Conservation (phyloP, 1,140 invertebrate genomes). For the Frieseomelitta varia region DNA sequence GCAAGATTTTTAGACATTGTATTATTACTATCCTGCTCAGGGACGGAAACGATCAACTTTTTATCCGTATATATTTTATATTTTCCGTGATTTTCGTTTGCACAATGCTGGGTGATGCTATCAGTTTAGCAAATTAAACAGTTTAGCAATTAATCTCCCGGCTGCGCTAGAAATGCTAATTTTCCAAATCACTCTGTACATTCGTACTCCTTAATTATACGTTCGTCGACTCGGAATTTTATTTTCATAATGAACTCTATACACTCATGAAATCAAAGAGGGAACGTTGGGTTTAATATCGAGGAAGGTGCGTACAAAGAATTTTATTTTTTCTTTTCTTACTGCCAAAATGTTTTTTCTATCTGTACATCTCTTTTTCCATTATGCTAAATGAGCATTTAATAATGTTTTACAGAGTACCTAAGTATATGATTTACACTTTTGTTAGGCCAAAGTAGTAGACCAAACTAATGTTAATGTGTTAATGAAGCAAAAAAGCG, state of each 20-base stretch:
- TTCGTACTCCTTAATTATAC: background rate
- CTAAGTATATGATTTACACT: constrained; percentile 46
- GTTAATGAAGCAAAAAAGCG: constrained; percentile 13
- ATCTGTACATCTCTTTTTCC: constrained; percentile 23
- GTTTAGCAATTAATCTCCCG: background rate
- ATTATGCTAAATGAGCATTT: constrained; percentile 52
- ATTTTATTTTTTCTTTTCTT: constrained; percentile 25
- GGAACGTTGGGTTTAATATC: background rate
- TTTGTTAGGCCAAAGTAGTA: constrained; percentile 63
- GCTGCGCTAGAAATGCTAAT: background rate
- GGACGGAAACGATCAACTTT: constrained; percentile 11
- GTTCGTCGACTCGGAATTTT: background rate
- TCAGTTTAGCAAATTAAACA: background rate
- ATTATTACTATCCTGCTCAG: constrained; percentile 33
- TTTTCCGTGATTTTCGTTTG: constrained; percentile 7
- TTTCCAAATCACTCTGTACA: background rate
- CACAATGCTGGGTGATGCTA: background rate
- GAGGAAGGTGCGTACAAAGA: background rate
- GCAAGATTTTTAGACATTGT: background rate
- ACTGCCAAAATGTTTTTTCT: constrained; percentile 47
- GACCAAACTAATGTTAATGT: constrained; percentile 58
- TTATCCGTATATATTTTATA: constrained; percentile 17
- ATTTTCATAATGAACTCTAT: background rate
- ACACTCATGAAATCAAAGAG: background rate
- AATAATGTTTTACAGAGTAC: constrained; percentile 46